Percentiles rank a stretch among this genome's conserved stretches.
phyloP scores from a whole-genome alignment of 2,113 vertebrate species.

The Ammodramus savannarum region DNA sequence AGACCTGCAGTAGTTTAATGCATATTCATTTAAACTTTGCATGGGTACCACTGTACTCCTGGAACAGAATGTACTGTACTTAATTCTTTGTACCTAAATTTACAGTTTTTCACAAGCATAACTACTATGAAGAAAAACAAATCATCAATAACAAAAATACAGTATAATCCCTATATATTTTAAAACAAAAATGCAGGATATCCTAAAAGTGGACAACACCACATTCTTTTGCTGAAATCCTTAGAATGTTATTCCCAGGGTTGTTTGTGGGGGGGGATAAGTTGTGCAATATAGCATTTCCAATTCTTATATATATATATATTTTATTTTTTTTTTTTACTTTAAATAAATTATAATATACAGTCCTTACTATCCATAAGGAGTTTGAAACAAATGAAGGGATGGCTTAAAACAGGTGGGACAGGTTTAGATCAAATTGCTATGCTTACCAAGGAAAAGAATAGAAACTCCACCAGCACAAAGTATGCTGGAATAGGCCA shows the following conservation, averaged over 20 bases:
- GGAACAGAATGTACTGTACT: not conserved
- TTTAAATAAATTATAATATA: not conserved
- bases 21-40: not conserved
- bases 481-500: not conserved
- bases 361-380: not conserved
- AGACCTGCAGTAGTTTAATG: not conserved
- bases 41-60: not conserved
- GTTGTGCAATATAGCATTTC: not conserved
- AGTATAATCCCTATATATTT: not conserved
- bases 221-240: not conserved
- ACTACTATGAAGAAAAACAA: not conserved
- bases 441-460: not conserved
- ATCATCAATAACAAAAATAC: not conserved
- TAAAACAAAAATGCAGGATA: not conserved
- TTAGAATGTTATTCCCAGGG: not conserved
- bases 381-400: not conserved
- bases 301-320: not conserved
- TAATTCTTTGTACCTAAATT: not conserved
- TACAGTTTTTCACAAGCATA: not conserved
- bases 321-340: not conserved
- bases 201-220: not conserved
- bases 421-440: not conserved
- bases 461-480: not conserved
- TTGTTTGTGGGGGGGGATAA: fast-evolving
- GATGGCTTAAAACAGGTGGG: not conserved